Conservation (phyloP, 2,797 vertebrate genomes). For the Crocodylus rhombifer region DNA sequence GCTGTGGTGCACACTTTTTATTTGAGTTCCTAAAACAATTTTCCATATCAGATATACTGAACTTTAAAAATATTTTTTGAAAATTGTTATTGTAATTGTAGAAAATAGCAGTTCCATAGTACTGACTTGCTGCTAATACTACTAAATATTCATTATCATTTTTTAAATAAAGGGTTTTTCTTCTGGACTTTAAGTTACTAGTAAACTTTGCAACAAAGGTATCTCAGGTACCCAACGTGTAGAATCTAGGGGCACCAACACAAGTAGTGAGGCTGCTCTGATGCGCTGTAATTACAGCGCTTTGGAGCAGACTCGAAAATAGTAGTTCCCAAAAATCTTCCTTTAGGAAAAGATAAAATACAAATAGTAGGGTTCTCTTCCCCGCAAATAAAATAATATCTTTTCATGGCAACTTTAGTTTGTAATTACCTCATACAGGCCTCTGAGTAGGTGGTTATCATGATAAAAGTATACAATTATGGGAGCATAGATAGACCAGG, state of each 20-base stretch:
- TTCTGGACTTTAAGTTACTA: background rate
- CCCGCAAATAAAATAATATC: background rate
- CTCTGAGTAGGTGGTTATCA: background rate
- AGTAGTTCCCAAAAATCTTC: slow-evolving; percentile 1
- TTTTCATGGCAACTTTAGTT: background rate
- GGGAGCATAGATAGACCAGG: background rate
- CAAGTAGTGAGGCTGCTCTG: background rate
- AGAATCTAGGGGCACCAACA: too few relatives aligned
- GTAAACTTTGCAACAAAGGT: background rate
- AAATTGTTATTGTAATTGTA: background rate
- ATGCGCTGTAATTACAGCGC: too few relatives aligned
- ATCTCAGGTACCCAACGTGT: background rate
- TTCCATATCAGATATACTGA: background rate
- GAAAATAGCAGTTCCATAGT: background rate
- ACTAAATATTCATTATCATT: background rate
- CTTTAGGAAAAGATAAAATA: background rate
- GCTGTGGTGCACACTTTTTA: background rate
- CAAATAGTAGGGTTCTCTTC: rapidly evolving
- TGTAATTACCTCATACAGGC: background rate
- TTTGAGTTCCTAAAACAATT: background rate
- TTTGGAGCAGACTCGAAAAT: slow-evolving; percentile 4
- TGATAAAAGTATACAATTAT: background rate
- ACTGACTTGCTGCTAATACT: background rate
- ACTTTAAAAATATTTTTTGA: background rate
- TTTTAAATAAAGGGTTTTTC: background rate